Evolutionary conservation across 2,113 vertebrate species (phyloP).

Genomic region (Ranitomeya imitator): DNA sequence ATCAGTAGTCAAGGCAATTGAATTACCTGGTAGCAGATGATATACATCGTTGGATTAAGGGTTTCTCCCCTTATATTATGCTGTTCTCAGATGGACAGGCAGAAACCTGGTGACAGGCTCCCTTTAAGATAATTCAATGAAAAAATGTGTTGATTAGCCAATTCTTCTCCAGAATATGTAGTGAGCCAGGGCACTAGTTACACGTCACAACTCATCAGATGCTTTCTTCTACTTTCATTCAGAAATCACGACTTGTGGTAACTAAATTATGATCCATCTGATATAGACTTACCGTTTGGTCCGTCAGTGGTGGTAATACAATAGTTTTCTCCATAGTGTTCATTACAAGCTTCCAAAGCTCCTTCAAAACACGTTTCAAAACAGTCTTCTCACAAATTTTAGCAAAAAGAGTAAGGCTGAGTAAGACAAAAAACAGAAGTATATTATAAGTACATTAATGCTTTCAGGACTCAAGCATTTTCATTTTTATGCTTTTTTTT

Average conservation of each 20-base stretch:
- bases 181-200: background rate
- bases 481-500: too few species aligned
- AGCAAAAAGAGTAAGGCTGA: constrained; percentile 92
- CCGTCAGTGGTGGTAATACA: constrained; percentile 90
- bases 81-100: too few species aligned
- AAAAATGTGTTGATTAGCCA: background rate
- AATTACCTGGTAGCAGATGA: too few species aligned
- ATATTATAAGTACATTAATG: background rate
- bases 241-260: background rate
- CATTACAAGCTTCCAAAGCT: constrained; percentile 98
- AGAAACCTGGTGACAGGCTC: too few species aligned
- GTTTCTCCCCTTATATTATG: too few species aligned
- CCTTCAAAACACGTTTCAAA: constrained; percentile 96
- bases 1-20: too few species aligned
- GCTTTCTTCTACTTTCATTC: background rate
- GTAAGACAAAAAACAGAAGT: background rate
- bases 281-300: constrained; percentile 88
- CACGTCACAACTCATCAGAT: background rate
- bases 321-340: constrained; percentile 99
- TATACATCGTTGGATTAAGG: too few species aligned
- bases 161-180: too few species aligned
- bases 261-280: background rate
- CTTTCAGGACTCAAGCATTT: too few species aligned
- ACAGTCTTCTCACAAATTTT: constrained; percentile 99
- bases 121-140: too few species aligned